Evolutionary conservation across 2,888 invertebrate genomes (phyloP).

Genomic region (Anagyrus pseudococci): DNA sequence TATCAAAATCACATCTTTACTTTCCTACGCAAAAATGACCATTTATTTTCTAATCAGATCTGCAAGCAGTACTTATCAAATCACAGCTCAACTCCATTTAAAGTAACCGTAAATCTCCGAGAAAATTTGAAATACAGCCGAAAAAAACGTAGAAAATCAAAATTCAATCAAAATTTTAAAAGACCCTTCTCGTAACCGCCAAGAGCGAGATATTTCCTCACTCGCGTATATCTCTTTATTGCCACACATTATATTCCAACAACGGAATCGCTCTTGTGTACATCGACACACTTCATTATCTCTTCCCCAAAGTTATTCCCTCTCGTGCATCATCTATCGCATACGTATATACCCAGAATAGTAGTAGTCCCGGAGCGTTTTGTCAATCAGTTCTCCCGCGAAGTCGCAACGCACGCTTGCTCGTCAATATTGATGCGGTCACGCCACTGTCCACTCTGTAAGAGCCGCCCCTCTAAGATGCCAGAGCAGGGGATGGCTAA

Average conservation of each 20-base stretch:
- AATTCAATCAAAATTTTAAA: background rate
- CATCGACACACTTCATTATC: constrained; percentile 25
- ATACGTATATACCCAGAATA: background rate
- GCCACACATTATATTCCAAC: too few species aligned
- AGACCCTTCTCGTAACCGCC: too few species aligned
- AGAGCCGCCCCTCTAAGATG: background rate
- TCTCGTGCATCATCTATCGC: background rate
- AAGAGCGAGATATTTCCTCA: background rate
- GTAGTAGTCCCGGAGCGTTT: constrained; percentile 22
- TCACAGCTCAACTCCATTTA: too few species aligned
- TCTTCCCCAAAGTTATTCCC: constrained; percentile 11
- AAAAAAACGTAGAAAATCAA: background rate
- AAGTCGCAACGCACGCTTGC: constrained; percentile 4
- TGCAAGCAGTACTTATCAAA: background rate
- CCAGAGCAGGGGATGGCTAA: background rate
- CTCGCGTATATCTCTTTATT: background rate
- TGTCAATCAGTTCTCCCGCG: constrained; percentile 26
- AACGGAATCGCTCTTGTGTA: background rate
- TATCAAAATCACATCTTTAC: too few species aligned
- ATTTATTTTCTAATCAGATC: too few species aligned
- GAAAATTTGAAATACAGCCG: too few species aligned
- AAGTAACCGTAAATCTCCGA: background rate
- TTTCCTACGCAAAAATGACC: too few species aligned
- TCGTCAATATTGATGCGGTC: constrained; percentile 36
- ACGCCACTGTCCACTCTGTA: constrained; percentile 19